Evolutionary conservation across 2,888 invertebrate species (phyloP).

Genomic region (Tiliacea aurago): DNA sequence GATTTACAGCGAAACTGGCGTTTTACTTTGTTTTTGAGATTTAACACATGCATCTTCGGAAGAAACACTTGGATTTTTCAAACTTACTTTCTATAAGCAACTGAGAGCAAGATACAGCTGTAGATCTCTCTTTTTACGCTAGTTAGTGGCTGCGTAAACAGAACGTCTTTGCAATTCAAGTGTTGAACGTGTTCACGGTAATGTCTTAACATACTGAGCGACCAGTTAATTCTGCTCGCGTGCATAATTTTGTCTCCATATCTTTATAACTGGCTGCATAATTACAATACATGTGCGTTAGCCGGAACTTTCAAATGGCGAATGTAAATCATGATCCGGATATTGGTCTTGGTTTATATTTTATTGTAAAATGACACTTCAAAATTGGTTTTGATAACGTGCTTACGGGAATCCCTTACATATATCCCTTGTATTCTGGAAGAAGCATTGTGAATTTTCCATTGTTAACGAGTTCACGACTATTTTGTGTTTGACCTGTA

Average conservation of each 20-base stretch:
- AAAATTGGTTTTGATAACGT: background rate
- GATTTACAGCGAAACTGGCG: constrained; percentile 41
- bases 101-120: constrained; percentile 22
- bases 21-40: constrained; percentile 46
- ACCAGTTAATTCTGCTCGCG: constrained; percentile 38
- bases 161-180: constrained; percentile 49
- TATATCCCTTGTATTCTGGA: background rate
- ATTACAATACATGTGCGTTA: constrained; percentile 21
- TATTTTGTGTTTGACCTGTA: no score
- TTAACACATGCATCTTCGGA: constrained; percentile 31
- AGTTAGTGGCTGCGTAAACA: constrained; percentile 51
- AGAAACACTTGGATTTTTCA: constrained; percentile 38
- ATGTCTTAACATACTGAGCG: constrained; percentile 47
- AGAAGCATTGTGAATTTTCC: no score
- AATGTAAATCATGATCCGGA: constrained; percentile 30
- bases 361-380: background rate
- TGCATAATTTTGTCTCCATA: constrained; percentile 37
- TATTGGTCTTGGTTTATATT: constrained; percentile 6
- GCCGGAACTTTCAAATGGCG: constrained; percentile 40
- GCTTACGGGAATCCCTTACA: background rate
- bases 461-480: background rate
- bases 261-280: constrained; percentile 20
- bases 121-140: constrained; percentile 61
- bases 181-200: constrained; percentile 29
- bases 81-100: constrained; percentile 61